phyloP scores from a whole-genome alignment of 2,797 vertebrate species.

The Aplochiton taeniatus region DNA sequence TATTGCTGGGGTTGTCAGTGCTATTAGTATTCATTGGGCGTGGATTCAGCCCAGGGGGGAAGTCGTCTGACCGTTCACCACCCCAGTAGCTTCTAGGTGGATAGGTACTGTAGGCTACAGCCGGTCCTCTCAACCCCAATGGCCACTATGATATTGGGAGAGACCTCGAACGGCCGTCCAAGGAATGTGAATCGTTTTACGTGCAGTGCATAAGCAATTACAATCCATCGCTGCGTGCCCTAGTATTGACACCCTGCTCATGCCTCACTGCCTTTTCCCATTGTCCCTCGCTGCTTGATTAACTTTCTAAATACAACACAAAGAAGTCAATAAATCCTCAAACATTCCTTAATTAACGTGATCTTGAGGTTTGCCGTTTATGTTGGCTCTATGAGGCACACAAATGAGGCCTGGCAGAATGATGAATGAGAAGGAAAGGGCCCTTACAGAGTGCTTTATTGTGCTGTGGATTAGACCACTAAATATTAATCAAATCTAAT shows the following conservation, averaged over 20 bases:
- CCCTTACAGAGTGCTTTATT: constrained; percentile 14
- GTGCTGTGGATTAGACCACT: constrained; percentile 4
- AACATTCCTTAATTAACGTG: constrained; percentile 24
- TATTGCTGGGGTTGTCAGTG: neutral
- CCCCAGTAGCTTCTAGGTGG: neutral
- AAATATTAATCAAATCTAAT: constrained; percentile 7
- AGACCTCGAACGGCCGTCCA: too few relatives aligned
- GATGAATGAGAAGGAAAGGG: neutral
- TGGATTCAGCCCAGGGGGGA: constrained; percentile 3
- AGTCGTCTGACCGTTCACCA: constrained; percentile 10
- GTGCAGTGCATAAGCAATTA: constrained; percentile 28
- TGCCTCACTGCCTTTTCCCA: constrained; percentile 12
- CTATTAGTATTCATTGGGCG: constrained; percentile 22
- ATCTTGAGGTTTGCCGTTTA: constrained; percentile 22
- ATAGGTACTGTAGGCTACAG: neutral
- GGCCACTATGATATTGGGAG: neutral
- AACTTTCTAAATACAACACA: constrained; percentile 9
- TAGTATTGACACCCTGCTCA: constrained; percentile 27
- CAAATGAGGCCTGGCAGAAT: constrained; percentile 15
- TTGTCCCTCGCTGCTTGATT: constrained; percentile 27
- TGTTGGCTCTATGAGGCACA: constrained; percentile 15
- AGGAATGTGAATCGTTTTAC: constrained; percentile 31
- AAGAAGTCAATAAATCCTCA: constrained; percentile 23
- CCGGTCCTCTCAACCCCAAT: neutral
- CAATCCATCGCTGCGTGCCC: constrained; percentile 9